Evolutionary conservation across 2,797 vertebrate species (phyloP), one percentile per base, ranked within the genome.

Genomic region (Rhinophrynus dorsalis): DNA sequence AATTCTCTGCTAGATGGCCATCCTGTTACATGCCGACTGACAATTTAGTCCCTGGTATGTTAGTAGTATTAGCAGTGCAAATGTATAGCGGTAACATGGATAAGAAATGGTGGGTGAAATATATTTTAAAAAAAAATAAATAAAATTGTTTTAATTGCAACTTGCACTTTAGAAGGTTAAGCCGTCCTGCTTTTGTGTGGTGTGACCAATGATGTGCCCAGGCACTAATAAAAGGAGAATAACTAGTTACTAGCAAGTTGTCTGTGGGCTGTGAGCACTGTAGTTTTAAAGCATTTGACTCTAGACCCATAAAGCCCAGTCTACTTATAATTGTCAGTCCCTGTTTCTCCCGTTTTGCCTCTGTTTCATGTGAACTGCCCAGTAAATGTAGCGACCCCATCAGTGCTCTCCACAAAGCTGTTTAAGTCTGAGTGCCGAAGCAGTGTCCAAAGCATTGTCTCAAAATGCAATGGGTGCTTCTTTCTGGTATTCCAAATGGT

Each of bases 181-280:
- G 75, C 81, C 79, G 69, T 88, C 85, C 84, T 88, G 83, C 85
- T 85, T 80, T 82, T 80, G 83, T 91, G 63, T 88, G 88, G 84
- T 90, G 89, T 91, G 90, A 90, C 87, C 88, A 89, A 75, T 87
- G 86, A 68, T 82, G 88, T 84, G 85, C 87, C 87, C 80, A n/a
- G 85, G 85, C 87, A 87, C 87, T 85, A 74, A 81, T 75, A 56
- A 78, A 74, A 75, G 65, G 68, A 69, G 44, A 65, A 75, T 60
- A 59, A 71, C 79, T 86, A 85, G 80, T 75, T 77, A 81, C 80
- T 85, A 83, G 86, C 83, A 69, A 84, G 78, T 74, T 50, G 76
- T 84, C 78, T 68, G 13, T 72, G 65, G 83, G 81, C 82, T 80
- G 72, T 75, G 84, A 79, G 81, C 69, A 42, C 84, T 78, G 77